Base-by-base conservation (phyloP, 2,113 vertebrate genomes). In the Hypanus sabinus region DNA sequence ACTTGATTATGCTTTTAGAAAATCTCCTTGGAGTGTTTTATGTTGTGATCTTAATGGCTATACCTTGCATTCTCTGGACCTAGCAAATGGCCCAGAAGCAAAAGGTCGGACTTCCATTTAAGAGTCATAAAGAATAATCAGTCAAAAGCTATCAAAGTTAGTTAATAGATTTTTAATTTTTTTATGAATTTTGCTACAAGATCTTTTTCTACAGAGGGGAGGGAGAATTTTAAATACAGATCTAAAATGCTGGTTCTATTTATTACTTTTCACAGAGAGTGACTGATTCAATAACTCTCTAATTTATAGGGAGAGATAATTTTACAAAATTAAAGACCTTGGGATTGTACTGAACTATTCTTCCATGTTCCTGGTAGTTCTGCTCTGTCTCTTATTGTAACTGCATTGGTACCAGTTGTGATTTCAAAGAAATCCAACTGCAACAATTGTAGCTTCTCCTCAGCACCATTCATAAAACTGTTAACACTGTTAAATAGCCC, bases 381-480 rank as follows among this genome's bases (percentile, higher is more conserved):
- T 93, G 22, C 38, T 73, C 70, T 75, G 70, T 68, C 30, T 70
- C 88, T 27, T 33, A 90, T 30, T 93, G 91, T 73, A 93, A 73
- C 91, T 75, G 70, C 36, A 71, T 27, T 73, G 36, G 68, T 73
- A 75, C 91, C 91, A 93, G 36, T 75, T 36, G 46, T 93, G 22
- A 14, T 75, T 75, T 55, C 38, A 30, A 65, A 71, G 20, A 46
- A 93, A 93, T 93, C 36, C 91, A 93, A 93, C 68, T 93, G 91
- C 36, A 93, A 93, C 91, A 55, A 75, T 93, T 93, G 91, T 73
- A 27, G 68, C 70, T 2, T 93, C 70, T 93, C 36, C 68, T 73
- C 70, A 3, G 38, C 91, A 46, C 73, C 68, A 93, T 93, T 75
- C 91, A 73, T 75, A 73, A 71, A 93, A 16, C 90, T 71, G 30